Percentiles rank a stretch among this genome's conserved stretches.
Conservation (phyloP, 2,797 vertebrate genomes). For the Acridotheres tristis region DNA sequence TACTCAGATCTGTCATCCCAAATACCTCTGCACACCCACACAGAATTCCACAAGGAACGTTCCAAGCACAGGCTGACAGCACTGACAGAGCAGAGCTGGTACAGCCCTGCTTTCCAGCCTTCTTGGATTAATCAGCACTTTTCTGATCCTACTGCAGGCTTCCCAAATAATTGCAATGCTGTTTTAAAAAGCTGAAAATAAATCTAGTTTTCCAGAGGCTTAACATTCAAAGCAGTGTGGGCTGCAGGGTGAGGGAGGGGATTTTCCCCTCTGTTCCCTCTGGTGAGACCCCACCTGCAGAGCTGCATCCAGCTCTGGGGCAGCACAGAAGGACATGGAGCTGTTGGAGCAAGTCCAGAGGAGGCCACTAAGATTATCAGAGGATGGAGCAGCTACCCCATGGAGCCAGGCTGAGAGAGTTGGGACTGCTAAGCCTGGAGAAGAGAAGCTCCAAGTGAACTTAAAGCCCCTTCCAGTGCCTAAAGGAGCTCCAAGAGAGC, state of each 20-base stretch:
- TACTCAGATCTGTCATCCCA: neutral
- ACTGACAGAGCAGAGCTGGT: neutral
- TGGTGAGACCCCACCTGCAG: neutral
- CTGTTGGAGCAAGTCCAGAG: neutral
- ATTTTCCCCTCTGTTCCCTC: neutral
- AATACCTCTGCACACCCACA: neutral
- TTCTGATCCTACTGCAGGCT: neutral
- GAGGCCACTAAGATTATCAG: neutral
- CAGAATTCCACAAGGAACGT: neutral
- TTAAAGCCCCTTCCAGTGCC: neutral
- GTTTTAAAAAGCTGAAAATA: neutral
- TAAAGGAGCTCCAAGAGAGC: neutral
- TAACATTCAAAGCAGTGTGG: neutral
- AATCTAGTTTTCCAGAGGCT: neutral
- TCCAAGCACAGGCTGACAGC: fast-evolving
- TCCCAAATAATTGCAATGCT: neutral
- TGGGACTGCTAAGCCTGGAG: neutral
- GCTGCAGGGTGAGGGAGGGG: neutral
- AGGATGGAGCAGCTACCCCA: neutral
- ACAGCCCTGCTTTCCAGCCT: neutral
- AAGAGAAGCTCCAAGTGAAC: neutral
- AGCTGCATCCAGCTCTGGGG: neutral
- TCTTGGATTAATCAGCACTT: neutral
- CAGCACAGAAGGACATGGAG: neutral
- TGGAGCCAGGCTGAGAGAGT: neutral